Conservation (phyloP, 1,140 invertebrate genomes). For the Holcopasites calliopsidis region DNA sequence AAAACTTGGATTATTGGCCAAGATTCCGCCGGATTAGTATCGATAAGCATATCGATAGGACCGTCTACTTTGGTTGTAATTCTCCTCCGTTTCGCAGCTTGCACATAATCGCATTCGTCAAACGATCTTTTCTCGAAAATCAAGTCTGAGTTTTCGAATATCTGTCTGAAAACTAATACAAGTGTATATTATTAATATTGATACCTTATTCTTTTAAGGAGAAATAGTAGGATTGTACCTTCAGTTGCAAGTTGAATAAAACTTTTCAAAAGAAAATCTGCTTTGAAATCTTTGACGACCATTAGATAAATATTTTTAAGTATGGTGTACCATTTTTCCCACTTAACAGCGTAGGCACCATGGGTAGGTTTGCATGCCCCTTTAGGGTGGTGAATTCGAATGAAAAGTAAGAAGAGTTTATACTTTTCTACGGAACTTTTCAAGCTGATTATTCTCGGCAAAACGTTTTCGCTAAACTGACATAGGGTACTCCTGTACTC, state of each 20-base stretch:
- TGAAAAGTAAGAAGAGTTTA: constrained; percentile 63
- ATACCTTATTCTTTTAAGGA: constrained; percentile 5
- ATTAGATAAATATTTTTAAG: constrained; percentile 61
- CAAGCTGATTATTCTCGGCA: constrained; percentile 54
- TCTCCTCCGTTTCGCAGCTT: constrained; percentile 55
- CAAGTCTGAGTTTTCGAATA: constrained; percentile 46
- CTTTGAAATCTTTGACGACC: constrained; percentile 63
- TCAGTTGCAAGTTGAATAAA: constrained; percentile 64
- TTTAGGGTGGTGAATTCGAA: constrained; percentile 71
- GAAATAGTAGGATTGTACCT: constrained; percentile 56
- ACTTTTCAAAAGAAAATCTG: constrained; percentile 40
- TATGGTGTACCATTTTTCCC: constrained; percentile 65
- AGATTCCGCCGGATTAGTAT: constrained; percentile 49
- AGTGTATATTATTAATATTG: background rate
- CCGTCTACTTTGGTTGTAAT: constrained; percentile 46
- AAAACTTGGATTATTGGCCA: constrained; percentile 68
- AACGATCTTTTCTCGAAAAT: constrained; percentile 10
- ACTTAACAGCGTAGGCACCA: constrained; percentile 57
- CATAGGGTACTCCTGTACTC: constrained; percentile 67
- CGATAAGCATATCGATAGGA: constrained; percentile 56
- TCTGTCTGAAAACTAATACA: constrained; percentile 44
- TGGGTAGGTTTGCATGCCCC: constrained; percentile 54
- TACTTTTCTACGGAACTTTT: constrained; percentile 66
- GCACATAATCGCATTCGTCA: constrained; percentile 20
- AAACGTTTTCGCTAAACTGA: constrained; percentile 68